A percentile compares a stretch with the other conserved stretches of the same genome.
Evolutionary conservation across 2,888 invertebrate species (phyloP).

Genomic region (Allygus modestus): DNA sequence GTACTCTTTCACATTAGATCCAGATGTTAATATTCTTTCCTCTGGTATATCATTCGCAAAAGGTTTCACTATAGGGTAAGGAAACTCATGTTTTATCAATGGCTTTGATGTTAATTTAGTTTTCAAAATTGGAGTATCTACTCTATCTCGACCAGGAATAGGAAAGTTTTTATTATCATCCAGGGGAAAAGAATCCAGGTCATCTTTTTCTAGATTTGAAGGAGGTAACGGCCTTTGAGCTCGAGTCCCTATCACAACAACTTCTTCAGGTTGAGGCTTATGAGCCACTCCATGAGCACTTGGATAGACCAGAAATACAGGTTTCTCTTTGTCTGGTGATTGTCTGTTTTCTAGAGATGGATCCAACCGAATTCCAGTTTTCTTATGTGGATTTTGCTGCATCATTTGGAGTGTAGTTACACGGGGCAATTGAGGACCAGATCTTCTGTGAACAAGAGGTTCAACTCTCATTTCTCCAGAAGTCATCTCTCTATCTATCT

Average conservation of each 20-base stretch:
- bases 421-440: slow-evolving; percentile 72
- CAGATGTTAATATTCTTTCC: slow-evolving; percentile 66
- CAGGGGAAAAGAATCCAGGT: slow-evolving; percentile 68
- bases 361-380: slow-evolving; percentile 60
- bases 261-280: slow-evolving; percentile 75
- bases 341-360: slow-evolving; percentile 59
- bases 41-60: slow-evolving; percentile 75
- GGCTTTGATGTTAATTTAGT: slow-evolving; percentile 73
- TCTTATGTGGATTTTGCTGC: slow-evolving; percentile 74
- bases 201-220: slow-evolving; percentile 67
- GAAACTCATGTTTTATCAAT: slow-evolving; percentile 79
- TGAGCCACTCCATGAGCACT: slow-evolving; percentile 71
- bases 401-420: slow-evolving; percentile 85
- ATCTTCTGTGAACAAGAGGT: slow-evolving; percentile 66
- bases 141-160: slow-evolving; percentile 73
- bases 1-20: slow-evolving; percentile 68
- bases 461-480: slow-evolving; percentile 43
- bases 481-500: slow-evolving; percentile 60
- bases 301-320: slow-evolving; percentile 80
- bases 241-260: slow-evolving; percentile 78
- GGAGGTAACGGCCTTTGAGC: slow-evolving; percentile 76
- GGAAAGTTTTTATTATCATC: slow-evolving; percentile 76
- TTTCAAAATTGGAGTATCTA: slow-evolving; percentile 75
- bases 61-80: slow-evolving; percentile 81
- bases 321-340: slow-evolving; percentile 73